These are phyloP conservation scores for Cactoblastis cactorum DNA, from an alignment of 2,888 invertebrate species.

Conservation along the genomic window DNA sequence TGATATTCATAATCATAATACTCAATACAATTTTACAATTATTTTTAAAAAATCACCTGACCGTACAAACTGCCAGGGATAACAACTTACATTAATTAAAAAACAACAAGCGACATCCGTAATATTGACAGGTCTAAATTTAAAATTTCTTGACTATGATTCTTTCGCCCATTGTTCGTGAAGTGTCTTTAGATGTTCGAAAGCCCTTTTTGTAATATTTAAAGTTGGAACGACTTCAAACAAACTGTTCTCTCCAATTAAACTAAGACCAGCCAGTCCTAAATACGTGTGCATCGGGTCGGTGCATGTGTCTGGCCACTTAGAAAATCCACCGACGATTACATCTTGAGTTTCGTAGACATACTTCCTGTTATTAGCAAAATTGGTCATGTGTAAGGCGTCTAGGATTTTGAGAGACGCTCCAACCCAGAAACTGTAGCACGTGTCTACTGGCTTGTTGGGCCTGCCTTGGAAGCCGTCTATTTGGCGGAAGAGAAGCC, in stretches of 20 bases:
- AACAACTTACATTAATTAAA: background rate
- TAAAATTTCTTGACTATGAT: slow-evolving; percentile 33
- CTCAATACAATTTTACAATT: background rate
- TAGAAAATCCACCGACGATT: slow-evolving; percentile 93
- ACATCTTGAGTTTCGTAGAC: slow-evolving; percentile 92
- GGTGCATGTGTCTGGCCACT: slow-evolving; percentile 90
- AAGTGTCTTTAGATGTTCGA: slow-evolving; percentile 82
- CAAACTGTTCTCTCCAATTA: slow-evolving; percentile 87
- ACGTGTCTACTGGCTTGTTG: slow-evolving; percentile 97
- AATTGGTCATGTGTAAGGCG: slow-evolving; percentile 83
- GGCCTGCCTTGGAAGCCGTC: slow-evolving; percentile 96
- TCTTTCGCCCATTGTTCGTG: slow-evolving; percentile 75
- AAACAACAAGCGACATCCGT: background rate
- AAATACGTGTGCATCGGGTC: slow-evolving; percentile 98
- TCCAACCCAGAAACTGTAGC: slow-evolving; percentile 99
- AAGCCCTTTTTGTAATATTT: slow-evolving; percentile 90
- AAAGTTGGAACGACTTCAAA: slow-evolving; percentile 89
- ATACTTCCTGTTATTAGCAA: slow-evolving; percentile 84
- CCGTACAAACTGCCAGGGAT: slow-evolving; percentile 19
- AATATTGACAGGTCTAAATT: slow-evolving; percentile 12
- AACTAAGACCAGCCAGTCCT: slow-evolving; percentile 90
- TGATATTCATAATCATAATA: background rate
- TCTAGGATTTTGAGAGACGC: slow-evolving; percentile 93
- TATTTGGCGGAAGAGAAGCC: slow-evolving; percentile 90
- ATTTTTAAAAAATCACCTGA: background rate